Conservation (phyloP, 2,113 vertebrate species). For the Capricornis sumatraensis region DNA sequence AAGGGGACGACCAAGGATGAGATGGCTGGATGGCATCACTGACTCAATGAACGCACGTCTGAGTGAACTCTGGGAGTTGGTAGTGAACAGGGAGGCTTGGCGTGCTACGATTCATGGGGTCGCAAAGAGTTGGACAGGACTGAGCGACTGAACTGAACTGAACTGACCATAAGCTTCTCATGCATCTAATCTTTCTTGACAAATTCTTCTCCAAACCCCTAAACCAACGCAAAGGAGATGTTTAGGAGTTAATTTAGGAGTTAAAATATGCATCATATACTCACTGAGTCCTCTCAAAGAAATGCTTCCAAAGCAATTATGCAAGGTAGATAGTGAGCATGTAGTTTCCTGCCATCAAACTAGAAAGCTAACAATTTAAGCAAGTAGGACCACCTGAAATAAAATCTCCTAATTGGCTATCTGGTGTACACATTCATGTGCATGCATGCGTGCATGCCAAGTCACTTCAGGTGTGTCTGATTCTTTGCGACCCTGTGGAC, state of each 20-base stretch:
- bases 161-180: not conserved
- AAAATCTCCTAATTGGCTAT: not conserved
- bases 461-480: not conserved
- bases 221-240: not conserved
- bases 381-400: not conserved
- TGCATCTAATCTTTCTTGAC: not conserved
- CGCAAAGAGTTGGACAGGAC: too few relatives aligned
- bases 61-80: too few relatives aligned
- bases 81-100: too few relatives aligned
- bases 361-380: not conserved
- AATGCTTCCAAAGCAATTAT: not conserved
- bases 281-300: not conserved
- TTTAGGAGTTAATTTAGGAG: not conserved
- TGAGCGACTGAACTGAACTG: too few relatives aligned
- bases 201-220: not conserved
- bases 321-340: not conserved
- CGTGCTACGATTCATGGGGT: too few relatives aligned
- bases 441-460: fast-evolving
- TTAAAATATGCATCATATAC: not conserved
- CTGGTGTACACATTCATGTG: not conserved
- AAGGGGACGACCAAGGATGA: too few relatives aligned
- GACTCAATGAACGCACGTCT: too few relatives aligned
- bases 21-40: too few relatives aligned
- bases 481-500: not conserved
- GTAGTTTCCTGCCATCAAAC: not conserved